These are phyloP conservation scores for Talpa occidentalis DNA, from an alignment of 2,113 vertebrate species.

Conservation along the genomic window DNA sequence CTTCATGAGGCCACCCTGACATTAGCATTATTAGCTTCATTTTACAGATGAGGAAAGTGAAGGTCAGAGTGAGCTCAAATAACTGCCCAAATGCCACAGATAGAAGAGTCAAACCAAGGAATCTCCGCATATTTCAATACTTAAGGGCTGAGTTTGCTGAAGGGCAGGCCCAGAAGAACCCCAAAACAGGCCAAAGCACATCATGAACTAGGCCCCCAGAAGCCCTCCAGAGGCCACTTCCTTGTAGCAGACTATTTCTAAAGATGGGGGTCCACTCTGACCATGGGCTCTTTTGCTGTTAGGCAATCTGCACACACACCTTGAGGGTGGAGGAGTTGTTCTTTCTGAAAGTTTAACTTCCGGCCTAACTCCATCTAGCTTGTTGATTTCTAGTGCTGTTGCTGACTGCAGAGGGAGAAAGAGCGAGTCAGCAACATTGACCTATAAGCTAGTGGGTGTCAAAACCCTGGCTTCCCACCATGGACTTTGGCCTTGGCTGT, in stretches of 20 bases:
- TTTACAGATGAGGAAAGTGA: constrained; percentile 5
- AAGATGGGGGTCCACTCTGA: not conserved
- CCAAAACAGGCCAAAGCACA: not conserved
- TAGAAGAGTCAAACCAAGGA: too few species aligned
- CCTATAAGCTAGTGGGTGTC: not conserved
- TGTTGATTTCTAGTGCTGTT: not conserved
- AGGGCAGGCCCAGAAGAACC: not conserved
- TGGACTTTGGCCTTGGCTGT: constrained; percentile 15
- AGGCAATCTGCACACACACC: not conserved
- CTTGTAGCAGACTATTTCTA: not conserved
- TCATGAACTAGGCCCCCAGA: not conserved
- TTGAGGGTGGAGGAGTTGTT: not conserved
- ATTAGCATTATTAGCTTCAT: not conserved
- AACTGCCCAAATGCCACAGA: not conserved
- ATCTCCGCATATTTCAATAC: not conserved
- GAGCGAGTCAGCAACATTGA: not conserved
- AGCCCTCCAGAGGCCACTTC: not conserved
- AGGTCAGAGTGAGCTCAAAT: not conserved
- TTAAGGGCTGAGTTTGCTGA: not conserved
- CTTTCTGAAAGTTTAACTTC: constrained; percentile 49
- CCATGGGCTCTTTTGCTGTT: constrained; percentile 3
- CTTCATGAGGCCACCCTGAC: not conserved
- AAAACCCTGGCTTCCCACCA: constrained; percentile 2
- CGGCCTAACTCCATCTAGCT: not conserved
- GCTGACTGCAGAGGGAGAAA: not conserved